Base-by-base conservation (phyloP, 2,797 vertebrate species). In the Pyrocephalus nanus region DNA sequence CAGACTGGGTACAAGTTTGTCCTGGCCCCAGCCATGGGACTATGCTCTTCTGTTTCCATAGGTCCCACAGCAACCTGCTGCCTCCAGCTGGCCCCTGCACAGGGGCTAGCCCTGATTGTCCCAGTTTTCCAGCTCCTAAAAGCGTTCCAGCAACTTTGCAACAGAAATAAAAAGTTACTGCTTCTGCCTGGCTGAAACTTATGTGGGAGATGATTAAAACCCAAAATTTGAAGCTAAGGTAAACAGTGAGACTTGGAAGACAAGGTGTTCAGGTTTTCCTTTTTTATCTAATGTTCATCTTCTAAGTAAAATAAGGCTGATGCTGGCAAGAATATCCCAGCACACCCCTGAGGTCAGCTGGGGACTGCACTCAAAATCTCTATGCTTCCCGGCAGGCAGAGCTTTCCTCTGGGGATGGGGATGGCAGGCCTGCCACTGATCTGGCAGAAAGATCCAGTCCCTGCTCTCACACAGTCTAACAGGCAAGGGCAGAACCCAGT, bases 1-100 rank as follows among this genome's bases (percentile, higher is more conserved):
- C 9, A 27, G 29, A 25, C 19, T 54, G 50, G 40, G 29, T 42
- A 13, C 17, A 32, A 14, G 18, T 34, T 83, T 5, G 5, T 42
- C 26, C 54, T 53, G 18, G 30, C 22, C 30, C 15, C 0, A 3
- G 38, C 50, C 0, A 0, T 34, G 47, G 36, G n/a, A 19, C 43
- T 6, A 6, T 32, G 19, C 30, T 62, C 6, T 29, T 64, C 60
- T 1, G 0, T 45, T 66, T 3, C 0, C 1, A 1, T 15, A 38
- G 30, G 25, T 71, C 53, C 29, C 2, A 1, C 64, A 71, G 50
- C 25, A 51, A 23, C 42, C 17, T 48, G 29, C 81, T 89, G 77
- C 58, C 55, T 81, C 30, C 69, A 48, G 62, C 89, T 26, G 20
- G 20, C 57, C 43, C 62, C 22, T 15, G 32, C 47, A 20, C 50